Base-by-base conservation (phyloP, 2,113 vertebrate species). In the Piprites chloris region DNA sequence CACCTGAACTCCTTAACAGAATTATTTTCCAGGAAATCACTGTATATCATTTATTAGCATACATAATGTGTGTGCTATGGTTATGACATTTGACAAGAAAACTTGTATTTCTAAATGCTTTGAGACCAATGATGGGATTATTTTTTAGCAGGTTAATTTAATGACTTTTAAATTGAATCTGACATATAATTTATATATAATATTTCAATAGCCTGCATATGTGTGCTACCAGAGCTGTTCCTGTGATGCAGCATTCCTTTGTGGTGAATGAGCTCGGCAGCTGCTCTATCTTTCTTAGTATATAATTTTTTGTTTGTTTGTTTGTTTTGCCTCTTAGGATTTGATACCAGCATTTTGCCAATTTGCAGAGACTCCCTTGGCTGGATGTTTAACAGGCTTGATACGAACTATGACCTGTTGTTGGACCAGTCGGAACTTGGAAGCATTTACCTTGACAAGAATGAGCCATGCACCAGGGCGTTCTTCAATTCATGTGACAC, bases 311-410 rank as follows among this genome's bases (percentile, higher is more conserved):
- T 66, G 71, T 66, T 90, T 85, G n/a, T n/a, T n/a, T n/a, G n/a
- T n/a, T 87, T 9, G 66, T 63, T 94, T 93, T 96, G 1, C 27
- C 24, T 96, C n/a, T 68, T 96, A 99, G 99, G 98, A 95, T 99
- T 99, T 87, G 99, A 99, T 93, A 98, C 98, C 27, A 99, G 98
- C 80, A 98, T 99, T 90, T 98, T 98, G 50, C 98, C 99, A 35
- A 98, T 99, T 96, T 99, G 99, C 92, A 99, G 99, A 96, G 99
- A 99, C 87, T 99, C 99, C 41, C 98, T 99, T 61, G 99, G 99
- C 27, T 99, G 99, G 99, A 99, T 99, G 99, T 99, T 99, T 97
- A 99, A 99, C 62, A 98, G 99, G 82, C 98, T 99, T 30, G 99
- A 99, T 93, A 99, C 98, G 1, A 99, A 99, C 98, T 99, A 99